These are phyloP conservation scores for Monodelphis domestica DNA, from an alignment of 2,797 vertebrate genomes.

Conservation along the genomic window DNA sequence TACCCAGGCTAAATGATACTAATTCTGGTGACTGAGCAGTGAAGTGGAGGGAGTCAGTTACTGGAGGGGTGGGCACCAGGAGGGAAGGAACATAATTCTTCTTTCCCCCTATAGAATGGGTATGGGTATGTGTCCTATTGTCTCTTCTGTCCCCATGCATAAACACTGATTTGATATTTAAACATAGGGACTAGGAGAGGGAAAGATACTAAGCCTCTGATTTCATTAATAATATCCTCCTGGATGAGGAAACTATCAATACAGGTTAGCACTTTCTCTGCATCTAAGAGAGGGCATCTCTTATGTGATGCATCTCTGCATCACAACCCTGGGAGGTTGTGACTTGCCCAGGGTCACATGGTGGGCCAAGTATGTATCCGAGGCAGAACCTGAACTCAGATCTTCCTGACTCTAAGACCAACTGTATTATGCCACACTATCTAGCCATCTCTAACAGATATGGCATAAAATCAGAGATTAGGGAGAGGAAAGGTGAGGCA, in stretches of 20 bases:
- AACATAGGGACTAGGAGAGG: not conserved
- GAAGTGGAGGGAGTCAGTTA: not conserved
- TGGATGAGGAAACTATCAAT: not conserved
- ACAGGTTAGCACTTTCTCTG: not conserved
- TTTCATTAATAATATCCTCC: not conserved
- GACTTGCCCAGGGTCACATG: not conserved
- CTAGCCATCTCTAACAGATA: not conserved
- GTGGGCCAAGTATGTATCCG: not conserved
- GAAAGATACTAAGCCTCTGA: not conserved
- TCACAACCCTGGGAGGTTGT: too few relatives aligned
- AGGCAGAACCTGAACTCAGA: not conserved
- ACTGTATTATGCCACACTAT: not conserved
- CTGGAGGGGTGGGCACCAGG: not conserved
- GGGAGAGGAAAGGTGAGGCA: not conserved
- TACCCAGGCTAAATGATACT: not conserved
- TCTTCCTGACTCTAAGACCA: not conserved
- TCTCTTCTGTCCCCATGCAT: not conserved
- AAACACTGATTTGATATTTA: not conserved
- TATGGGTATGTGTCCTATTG: not conserved
- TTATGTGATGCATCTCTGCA: too few relatives aligned
- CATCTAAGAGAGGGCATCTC: too few relatives aligned
- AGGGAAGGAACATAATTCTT: too few relatives aligned
- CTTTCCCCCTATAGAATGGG: not conserved
- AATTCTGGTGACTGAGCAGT: not conserved
- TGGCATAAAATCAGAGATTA: not conserved